These are phyloP conservation scores for Ginglymostoma cirratum DNA, from an alignment of 2,113 vertebrate species.

Conservation along the genomic window DNA sequence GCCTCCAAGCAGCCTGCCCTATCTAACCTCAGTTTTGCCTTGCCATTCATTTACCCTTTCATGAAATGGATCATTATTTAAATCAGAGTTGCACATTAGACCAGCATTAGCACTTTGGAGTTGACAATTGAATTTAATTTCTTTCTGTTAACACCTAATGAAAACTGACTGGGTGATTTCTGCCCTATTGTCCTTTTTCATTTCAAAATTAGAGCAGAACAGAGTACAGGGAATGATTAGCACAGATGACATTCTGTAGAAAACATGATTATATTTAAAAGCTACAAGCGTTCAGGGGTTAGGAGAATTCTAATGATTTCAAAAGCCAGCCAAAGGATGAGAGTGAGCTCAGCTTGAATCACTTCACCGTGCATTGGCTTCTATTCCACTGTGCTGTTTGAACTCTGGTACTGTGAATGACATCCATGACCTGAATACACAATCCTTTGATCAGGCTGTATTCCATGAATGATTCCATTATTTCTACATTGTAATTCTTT, in stretches of 20 bases:
- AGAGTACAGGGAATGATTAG: slow-evolving; percentile 30
- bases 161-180: slow-evolving; percentile 1
- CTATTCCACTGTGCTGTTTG: not conserved
- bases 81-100: not conserved
- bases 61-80: slow-evolving; percentile 22
- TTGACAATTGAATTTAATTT: not conserved
- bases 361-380: not conserved
- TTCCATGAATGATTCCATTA: not conserved
- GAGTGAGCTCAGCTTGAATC: not conserved
- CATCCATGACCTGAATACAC: slow-evolving; percentile 4
- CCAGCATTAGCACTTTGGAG: not conserved
- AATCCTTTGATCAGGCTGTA: not conserved
- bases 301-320: slow-evolving; percentile 25
- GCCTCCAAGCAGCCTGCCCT: not conserved
- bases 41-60: slow-evolving; percentile 1
- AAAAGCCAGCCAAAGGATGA: not conserved
- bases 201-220: not conserved
- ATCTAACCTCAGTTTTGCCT: not conserved
- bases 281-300: slow-evolving; percentile 8
- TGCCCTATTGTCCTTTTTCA: slow-evolving; percentile 23
- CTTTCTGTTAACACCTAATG: slow-evolving; percentile 7
- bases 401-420: not conserved
- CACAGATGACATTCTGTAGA: slow-evolving; percentile 26
- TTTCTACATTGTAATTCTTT: not conserved
- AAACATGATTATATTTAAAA: slow-evolving; percentile 34